Percentiles rank a stretch among this genome's conserved stretches.
Evolutionary conservation across 2,888 invertebrate genomes (phyloP).

Genomic region (Neoscelio sp.): DNA sequence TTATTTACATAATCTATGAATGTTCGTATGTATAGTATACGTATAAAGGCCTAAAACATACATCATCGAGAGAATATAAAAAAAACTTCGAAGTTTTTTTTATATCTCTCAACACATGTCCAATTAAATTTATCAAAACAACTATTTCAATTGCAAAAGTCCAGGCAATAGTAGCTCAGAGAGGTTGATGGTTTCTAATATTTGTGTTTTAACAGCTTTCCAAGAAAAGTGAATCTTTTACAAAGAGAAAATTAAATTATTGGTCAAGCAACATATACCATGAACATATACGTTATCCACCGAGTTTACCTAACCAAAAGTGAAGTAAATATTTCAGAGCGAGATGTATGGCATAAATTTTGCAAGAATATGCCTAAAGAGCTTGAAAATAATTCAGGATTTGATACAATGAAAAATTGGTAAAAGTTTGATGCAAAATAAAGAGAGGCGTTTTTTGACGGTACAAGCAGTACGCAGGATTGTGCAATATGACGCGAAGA

Average conservation of each 20-base stretch:
- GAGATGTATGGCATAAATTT: not conserved
- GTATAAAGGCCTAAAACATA: too few relatives aligned
- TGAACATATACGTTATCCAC: not conserved
- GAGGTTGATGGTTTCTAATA: not conserved
- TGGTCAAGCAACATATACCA: not conserved
- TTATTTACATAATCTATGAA: too few relatives aligned
- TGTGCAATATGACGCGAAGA: constrained; percentile 70
- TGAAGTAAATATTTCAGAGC: not conserved
- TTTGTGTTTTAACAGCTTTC: not conserved
- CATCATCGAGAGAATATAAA: too few relatives aligned
- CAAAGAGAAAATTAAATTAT: not conserved
- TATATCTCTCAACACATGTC: not conserved
- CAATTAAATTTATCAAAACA: not conserved
- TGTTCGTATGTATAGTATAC: too few relatives aligned
- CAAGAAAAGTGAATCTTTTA: too few relatives aligned
- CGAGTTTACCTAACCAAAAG: not conserved
- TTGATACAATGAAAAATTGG: constrained; percentile 31
- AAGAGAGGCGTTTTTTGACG: constrained; percentile 35
- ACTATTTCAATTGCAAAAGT: not conserved
- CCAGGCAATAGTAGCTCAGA: not conserved
- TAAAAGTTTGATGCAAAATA: constrained; percentile 36
- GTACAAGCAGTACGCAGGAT: constrained; percentile 48
- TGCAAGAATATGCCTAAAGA: not conserved
- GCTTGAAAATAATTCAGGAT: constrained; percentile 13
- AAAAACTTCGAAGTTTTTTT: too few relatives aligned